A percentile compares a stretch with the other conserved stretches of the same genome.
These are phyloP conservation scores for Idaea biselata DNA, from an alignment of 2,888 invertebrate species.

Conservation along the genomic window DNA sequence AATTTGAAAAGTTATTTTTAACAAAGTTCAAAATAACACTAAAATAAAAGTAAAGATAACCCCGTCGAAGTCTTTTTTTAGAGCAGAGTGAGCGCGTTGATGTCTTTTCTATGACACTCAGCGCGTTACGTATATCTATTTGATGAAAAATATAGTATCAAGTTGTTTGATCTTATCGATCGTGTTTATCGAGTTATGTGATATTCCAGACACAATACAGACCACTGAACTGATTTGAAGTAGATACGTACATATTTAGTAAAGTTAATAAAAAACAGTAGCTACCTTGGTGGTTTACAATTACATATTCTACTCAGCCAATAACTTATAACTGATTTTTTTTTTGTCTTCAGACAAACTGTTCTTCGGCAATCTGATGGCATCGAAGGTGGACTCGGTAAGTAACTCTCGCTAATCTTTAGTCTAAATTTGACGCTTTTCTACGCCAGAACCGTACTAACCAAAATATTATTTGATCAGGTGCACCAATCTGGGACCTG, in stretches of 20 bases:
- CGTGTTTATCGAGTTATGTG: background rate
- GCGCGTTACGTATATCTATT: no score
- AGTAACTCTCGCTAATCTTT: slow-evolving; percentile 19
- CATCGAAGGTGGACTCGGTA: slow-evolving; percentile 56
- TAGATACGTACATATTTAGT: no score
- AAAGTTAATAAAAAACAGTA: no score
- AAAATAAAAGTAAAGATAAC: slow-evolving; percentile 5
- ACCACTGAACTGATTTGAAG: background rate
- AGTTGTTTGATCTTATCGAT: background rate
- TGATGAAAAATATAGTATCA: background rate
- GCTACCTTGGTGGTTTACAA: no score
- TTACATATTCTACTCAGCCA: no score
- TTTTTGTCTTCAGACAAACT: slow-evolving; percentile 38
- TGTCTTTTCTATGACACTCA: slow-evolving; percentile 5
- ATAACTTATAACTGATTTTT: background rate
- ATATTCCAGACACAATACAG: background rate
- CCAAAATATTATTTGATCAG: slow-evolving; percentile 38
- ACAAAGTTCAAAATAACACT: no score
- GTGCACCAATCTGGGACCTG: slow-evolving; percentile 84
- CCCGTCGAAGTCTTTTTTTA: slow-evolving; percentile 14
- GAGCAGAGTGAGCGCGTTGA: slow-evolving; percentile 4
- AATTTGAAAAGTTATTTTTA: no score
- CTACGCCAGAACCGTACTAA: background rate
- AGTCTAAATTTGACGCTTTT: background rate
- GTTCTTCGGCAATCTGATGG: slow-evolving; percentile 51